These are phyloP conservation scores for Chondrilla cf. caribensis DNA, from an alignment of 37 sponge, comb jelly and placozoan species.

Conservation along the genomic window DNA sequence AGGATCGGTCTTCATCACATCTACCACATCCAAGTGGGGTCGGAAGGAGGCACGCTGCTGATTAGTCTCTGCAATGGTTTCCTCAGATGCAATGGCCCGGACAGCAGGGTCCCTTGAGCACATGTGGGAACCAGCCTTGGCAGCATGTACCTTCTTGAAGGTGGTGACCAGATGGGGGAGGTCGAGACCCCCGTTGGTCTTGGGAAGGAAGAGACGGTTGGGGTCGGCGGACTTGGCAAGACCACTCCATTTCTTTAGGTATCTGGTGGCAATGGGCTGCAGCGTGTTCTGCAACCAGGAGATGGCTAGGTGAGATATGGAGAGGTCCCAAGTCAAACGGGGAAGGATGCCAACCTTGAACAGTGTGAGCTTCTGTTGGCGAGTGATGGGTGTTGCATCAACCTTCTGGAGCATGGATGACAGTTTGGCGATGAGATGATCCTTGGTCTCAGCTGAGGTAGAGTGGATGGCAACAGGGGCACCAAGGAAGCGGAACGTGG, in stretches of 20 bases:
- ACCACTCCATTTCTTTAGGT: conserved; percentile 34
- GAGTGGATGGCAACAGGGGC: neutral
- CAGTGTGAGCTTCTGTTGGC: conserved; percentile 22
- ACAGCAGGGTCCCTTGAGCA: conserved; percentile 15
- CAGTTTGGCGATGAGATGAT: neutral
- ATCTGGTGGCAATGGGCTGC: conserved; percentile 15
- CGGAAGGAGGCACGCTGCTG: neutral
- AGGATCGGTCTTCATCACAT: conserved; percentile 1
- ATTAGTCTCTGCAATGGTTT: neutral
- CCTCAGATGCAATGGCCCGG: neutral
- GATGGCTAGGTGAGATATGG: neutral
- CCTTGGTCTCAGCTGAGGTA: neutral
- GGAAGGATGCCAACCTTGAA: conserved; percentile 23
- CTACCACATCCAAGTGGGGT: neutral
- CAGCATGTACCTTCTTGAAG: conserved; percentile 10
- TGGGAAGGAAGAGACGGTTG: conserved; percentile 15
- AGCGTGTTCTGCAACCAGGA: conserved; percentile 16
- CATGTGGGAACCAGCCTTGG: neutral
- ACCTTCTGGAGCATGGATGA: neutral
- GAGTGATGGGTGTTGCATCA: neutral
- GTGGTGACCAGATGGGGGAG: neutral
- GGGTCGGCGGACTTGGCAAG: conserved; percentile 18
- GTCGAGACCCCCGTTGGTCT: conserved; percentile 9
- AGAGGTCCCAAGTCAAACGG: conserved; percentile 14
- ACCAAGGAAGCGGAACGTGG: neutral